Evolutionary conservation across 2,113 vertebrate genomes (phyloP).

Genomic region (Machaerirhynchus nigripectus): DNA sequence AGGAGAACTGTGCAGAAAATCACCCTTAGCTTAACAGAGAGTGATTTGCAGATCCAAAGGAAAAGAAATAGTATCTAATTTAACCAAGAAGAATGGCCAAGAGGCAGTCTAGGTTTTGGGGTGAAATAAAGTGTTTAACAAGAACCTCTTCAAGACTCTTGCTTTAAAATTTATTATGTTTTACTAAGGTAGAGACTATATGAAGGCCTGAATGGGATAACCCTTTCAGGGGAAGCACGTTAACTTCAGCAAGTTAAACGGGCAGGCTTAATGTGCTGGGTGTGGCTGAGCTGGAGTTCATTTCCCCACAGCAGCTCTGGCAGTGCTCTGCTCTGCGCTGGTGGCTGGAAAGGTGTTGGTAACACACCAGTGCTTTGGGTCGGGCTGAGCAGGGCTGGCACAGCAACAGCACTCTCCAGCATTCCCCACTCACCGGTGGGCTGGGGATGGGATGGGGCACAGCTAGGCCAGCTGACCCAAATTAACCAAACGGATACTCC

Average conservation of each 20-base stretch:
- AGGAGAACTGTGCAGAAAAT: neutral
- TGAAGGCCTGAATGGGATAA: neutral
- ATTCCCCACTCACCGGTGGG: neutral
- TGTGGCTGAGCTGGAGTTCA: neutral
- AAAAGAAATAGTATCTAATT: neutral
- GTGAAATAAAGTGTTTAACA: neutral
- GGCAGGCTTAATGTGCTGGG: neutral
- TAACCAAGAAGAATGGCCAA: neutral
- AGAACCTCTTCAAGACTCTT: neutral
- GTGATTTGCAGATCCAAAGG: neutral
- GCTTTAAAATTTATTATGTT: neutral
- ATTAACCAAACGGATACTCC: neutral
- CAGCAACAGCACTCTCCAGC: neutral
- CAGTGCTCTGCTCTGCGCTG: neutral
- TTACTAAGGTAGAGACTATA: neutral
- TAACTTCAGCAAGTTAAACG: neutral
- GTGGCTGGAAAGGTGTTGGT: neutral
- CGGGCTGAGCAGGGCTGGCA: neutral
- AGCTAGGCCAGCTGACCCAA: neutral
- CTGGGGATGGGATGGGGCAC: neutral
- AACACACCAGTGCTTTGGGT: neutral
- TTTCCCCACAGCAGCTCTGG: neutral
- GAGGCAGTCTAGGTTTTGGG: neutral
- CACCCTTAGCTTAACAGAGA: neutral
- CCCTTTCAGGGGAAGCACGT: neutral